Percentiles rank a stretch among this genome's conserved stretches.
Evolutionary conservation across 2,888 invertebrate species (phyloP).

Genomic region (Drosophila algonquin): DNA sequence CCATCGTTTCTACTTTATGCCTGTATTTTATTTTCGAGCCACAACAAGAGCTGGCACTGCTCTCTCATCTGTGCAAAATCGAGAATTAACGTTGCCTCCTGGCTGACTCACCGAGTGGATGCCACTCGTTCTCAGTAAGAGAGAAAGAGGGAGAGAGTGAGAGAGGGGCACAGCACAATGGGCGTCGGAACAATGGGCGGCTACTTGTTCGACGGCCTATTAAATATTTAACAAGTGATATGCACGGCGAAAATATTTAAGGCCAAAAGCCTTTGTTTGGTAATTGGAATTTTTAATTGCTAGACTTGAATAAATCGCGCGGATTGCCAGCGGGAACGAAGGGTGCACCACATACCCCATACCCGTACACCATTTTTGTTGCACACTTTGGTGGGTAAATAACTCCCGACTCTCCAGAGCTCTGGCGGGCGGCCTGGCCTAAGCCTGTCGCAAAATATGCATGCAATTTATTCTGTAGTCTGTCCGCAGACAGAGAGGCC

Average conservation of each 20-base stretch:
- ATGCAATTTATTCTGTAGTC: constrained; percentile 57
- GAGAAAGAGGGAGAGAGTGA: constrained; percentile 21
- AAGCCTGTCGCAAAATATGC: constrained; percentile 40
- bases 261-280: constrained; percentile 41
- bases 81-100: constrained; percentile 66
- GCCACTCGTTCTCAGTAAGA: constrained; percentile 41
- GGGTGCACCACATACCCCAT: neutral
- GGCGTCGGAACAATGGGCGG: constrained; percentile 25
- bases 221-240: constrained; percentile 66
- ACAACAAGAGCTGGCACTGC: constrained; percentile 49
- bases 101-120: constrained; percentile 40
- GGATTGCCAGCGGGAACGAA: neutral
- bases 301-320: constrained; percentile 25
- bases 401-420: neutral
- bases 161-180: constrained; percentile 34
- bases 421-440: neutral
- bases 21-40: constrained; percentile 28
- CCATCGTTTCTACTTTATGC: constrained; percentile 61
- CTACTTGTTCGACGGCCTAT: constrained; percentile 55
- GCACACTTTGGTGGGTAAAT: constrained; percentile 39
- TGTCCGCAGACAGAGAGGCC: constrained; percentile 10
- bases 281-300: constrained; percentile 51
- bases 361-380: constrained; percentile 7
- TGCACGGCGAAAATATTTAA: constrained; percentile 49
- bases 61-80: constrained; percentile 68